Evolutionary conservation across 2,888 invertebrate genomes (phyloP), one percentile per base, ranked within the genome.

Genomic region (Drosophila anomalata): DNA sequence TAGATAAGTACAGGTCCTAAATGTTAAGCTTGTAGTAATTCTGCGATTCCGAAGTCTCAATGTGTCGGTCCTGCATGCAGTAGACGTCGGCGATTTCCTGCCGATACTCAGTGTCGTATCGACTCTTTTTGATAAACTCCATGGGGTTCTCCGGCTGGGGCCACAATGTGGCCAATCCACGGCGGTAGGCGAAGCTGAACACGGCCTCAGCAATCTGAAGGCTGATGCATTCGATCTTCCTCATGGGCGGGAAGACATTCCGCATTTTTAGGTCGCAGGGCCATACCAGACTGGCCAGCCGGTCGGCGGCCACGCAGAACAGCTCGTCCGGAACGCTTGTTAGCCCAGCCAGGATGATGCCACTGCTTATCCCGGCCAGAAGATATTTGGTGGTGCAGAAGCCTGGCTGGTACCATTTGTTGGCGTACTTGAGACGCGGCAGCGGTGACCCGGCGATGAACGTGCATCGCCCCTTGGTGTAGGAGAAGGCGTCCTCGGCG

Each of bases 381-480:
- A 88, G 0, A 11, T 70, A 70, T 2, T 48, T 42, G 14, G 26
- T 22, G n/a, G n/a, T 62, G 17, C 79, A 78, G n/a, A 33, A 66
- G 5, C 77, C 75, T 4, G 83, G 79, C 42, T 73, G 65, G 36
- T 85, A 84, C 55, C 47, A 56, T 17, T 75, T 88, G 26, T 87
- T 88, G 46, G 71, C 84, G 47, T 84, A 84, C 31, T 85, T 87
- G 4, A 87, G 1, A 0, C 67, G 57, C 4, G 77, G 76, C 53
- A 75, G 17, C 3, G 5, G 1, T 0, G 26, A 4, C 1, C 56
- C 66, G 5, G 84, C 56, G 1, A 78, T 67, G 26, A 77, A 84
- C 2, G 85, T 51, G 65, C 84, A 84, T 3, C 66, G 68, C 0
- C 84, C 84, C 26, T 85, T 88, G 1, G 84, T 84, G n/a, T 77